Conservation (phyloP, 2,797 vertebrate genomes). For the Dermochelys coriacea region DNA sequence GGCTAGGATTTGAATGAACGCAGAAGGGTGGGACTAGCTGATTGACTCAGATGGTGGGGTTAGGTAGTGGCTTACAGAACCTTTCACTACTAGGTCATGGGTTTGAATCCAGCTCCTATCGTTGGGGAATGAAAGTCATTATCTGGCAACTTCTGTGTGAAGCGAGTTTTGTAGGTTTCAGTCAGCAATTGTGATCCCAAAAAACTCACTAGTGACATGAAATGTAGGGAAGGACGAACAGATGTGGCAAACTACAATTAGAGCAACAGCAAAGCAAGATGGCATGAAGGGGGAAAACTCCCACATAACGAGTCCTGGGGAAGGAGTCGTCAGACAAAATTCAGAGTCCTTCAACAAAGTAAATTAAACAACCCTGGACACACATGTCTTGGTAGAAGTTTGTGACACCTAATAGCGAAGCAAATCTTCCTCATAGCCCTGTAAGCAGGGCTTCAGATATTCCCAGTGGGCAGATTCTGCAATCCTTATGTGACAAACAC, state of each 20-base stretch:
- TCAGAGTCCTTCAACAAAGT: not conserved
- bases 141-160: not conserved
- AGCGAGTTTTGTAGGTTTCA: not conserved
- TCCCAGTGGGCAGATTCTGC: not conserved
- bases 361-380: not conserved
- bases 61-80: slow-evolving; percentile 19
- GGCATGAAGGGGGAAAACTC: not conserved
- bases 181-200: not conserved
- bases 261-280: not conserved
- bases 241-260: not conserved
- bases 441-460: not conserved
- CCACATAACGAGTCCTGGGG: not conserved
- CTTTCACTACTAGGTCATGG: slow-evolving; percentile 7
- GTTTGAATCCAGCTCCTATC: not conserved
- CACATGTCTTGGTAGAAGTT: not conserved
- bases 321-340: not conserved
- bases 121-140: not conserved
- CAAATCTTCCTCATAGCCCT: not conserved
- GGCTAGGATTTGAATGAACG: slow-evolving; percentile 20
- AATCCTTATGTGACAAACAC: not conserved
- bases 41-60: not conserved
- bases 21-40: not conserved
- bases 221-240: not conserved
- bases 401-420: not conserved
- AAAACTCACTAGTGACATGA: not conserved